Base-by-base conservation (phyloP, 2,797 vertebrate species). In the Microctenopoma stevenorrisi region DNA sequence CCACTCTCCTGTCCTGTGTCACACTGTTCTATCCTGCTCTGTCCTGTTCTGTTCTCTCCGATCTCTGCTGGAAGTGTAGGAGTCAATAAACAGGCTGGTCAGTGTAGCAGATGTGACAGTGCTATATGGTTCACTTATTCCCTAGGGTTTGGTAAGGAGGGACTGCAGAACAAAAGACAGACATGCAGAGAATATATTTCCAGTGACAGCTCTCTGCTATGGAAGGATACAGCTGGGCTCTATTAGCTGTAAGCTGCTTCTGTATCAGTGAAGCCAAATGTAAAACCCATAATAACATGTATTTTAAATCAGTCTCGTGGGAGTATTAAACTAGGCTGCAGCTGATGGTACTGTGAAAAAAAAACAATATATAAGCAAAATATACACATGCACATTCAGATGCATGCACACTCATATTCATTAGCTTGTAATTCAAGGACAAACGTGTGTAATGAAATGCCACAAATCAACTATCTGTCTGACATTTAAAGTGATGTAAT, bases 61-160 rank as follows among this genome's bases (percentile, higher is more conserved):
- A 35, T 79, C 52, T 48, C 70, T 48, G 58, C 68, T 58, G 72
- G 64, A 51, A 43, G 61, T 73, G 46, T 47, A 55, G 60, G 43
- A 84, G 86, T 89, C 63, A n/a, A 84, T 85, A 81, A 81, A 64
- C 66, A 71, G 65, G 57, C 63, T 15, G 51, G 76, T 73, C 76
- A 68, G 67, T 67, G 68, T 26, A 59, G 84, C 68, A 74, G 70
- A 80, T 82, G 84, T 86, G 85, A 84, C 83, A 71, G 2, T 42
- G 68, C 69, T 79, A 57, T 79, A 72, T 54, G 76, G 72, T 74
- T 74, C 83, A 68, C 51, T 74, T 63, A 78, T 69, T 78, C 86
- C 71, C 87, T 7, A 3, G 85, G 82, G 88, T 54, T 75, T 33
- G 62, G 59, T 67, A 16, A 43, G 48, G 64, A 68, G 63, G 42